Evolutionary conservation across 1,140 invertebrate species (phyloP).

Genomic region (Notospermus geniculatus): DNA sequence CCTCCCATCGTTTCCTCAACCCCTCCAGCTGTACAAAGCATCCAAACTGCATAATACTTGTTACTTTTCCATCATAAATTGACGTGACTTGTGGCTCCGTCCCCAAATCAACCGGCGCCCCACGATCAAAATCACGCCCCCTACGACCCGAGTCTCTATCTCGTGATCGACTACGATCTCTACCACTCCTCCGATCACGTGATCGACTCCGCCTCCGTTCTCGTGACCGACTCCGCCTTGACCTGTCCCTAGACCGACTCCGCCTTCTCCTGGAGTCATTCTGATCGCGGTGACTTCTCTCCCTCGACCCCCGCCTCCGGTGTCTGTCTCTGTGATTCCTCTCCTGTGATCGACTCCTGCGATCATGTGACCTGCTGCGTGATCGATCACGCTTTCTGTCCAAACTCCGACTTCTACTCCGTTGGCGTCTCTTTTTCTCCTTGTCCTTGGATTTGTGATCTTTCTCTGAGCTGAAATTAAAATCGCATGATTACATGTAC

Average conservation of each 20-base stretch:
- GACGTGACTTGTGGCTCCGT: conserved; percentile 25
- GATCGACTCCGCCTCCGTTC: conserved; percentile 36
- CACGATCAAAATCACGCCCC: background rate
- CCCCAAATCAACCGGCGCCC: conserved; percentile 20
- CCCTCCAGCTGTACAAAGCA: conserved; percentile 97
- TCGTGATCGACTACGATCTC: conserved; percentile 40
- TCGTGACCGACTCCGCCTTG: conserved; percentile 18
- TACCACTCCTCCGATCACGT: conserved; percentile 29
- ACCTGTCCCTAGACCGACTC: conserved; percentile 46
- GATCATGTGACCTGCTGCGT: conserved; percentile 46
- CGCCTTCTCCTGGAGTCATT: conserved; percentile 16
- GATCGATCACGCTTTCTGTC: conserved; percentile 31
- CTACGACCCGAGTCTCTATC: conserved; percentile 29
- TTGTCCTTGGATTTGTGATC: conserved; percentile 15
- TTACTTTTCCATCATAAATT: conserved; percentile 92
- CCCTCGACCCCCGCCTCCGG: conserved; percentile 22
- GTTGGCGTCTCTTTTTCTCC: conserved; percentile 14
- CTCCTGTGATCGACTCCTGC: conserved; percentile 42
- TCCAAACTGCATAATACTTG: conserved; percentile 94
- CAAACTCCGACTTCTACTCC: conserved; percentile 36
- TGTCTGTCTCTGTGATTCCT: conserved; percentile 19
- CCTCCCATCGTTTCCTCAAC: conserved; percentile 82
- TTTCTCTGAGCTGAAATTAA: conserved; percentile 1
- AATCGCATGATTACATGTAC: too few species aligned
- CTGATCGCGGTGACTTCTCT: conserved; percentile 21